These are phyloP conservation scores for Lithobius niger DNA, from an alignment of 1,140 invertebrate species.

Conservation along the genomic window DNA sequence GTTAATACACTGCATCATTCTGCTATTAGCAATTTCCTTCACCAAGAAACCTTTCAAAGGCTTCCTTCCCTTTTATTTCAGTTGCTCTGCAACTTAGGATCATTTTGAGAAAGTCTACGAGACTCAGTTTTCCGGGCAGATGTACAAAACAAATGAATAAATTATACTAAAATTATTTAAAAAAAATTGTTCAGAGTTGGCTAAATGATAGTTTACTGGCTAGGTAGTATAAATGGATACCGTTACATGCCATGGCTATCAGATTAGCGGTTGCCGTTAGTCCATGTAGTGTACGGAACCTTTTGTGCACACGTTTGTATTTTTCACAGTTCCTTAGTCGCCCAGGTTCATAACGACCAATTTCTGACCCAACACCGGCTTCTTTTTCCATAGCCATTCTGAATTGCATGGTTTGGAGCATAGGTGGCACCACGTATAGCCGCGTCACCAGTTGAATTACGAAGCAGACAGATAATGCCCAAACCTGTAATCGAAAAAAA, in stretches of 20 bases:
- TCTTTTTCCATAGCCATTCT: slow-evolving; percentile 44
- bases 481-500: slow-evolving; percentile 38
- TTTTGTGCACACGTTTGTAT: slow-evolving; percentile 48
- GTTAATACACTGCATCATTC: too few species aligned
- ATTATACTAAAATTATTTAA: too few species aligned
- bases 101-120: too few species aligned
- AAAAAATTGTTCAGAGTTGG: too few species aligned
- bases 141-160: too few species aligned
- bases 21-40: too few species aligned
- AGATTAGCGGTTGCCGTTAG: slow-evolving; percentile 56
- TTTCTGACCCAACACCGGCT: slow-evolving; percentile 53
- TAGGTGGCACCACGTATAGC: slow-evolving; percentile 48
- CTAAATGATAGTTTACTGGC: slow-evolving; percentile 32
- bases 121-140: too few species aligned
- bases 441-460: slow-evolving; percentile 50
- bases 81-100: too few species aligned
- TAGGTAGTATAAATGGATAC: slow-evolving; percentile 51
- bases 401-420: slow-evolving; percentile 36
- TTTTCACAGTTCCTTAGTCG: slow-evolving; percentile 50
- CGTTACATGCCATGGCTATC: slow-evolving; percentile 51
- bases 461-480: slow-evolving; percentile 48
- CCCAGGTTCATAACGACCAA: slow-evolving; percentile 49
- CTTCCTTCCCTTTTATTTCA: too few species aligned
- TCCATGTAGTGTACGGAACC: slow-evolving; percentile 52
- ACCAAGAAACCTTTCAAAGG: too few species aligned